Percentiles rank a stretch among this genome's conserved stretches.
Conservation (phyloP, 1,140 invertebrate genomes). For the Ceratitis capitata region DNA sequence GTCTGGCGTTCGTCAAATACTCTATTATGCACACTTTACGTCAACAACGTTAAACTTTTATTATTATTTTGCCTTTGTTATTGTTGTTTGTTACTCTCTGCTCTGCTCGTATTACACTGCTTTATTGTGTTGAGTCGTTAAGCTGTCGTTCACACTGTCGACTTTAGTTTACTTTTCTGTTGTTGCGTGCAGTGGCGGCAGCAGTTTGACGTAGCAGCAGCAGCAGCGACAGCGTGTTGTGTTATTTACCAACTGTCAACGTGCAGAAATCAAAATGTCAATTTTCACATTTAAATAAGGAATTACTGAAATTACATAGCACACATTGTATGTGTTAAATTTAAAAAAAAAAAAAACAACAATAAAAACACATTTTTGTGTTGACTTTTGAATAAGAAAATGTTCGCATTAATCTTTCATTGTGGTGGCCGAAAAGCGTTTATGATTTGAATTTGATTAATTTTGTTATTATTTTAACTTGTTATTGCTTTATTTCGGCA, state of each 20-base stretch:
- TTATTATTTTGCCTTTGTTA: not conserved
- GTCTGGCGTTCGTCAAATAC: not conserved
- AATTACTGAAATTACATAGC: not conserved
- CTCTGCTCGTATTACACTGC: not conserved
- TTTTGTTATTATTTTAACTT: too few species aligned
- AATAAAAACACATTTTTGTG: not conserved
- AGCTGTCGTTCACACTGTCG: not conserved
- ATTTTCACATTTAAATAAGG: constrained; percentile 19
- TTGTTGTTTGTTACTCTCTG: not conserved
- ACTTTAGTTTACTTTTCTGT: not conserved
- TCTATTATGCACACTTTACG: constrained; percentile 1
- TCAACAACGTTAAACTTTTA: constrained; percentile 11
- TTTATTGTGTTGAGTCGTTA: not conserved
- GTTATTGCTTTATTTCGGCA: too few species aligned
- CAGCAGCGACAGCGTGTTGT: too few species aligned
- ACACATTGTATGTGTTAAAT: not conserved
- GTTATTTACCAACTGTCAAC: constrained; percentile 25
- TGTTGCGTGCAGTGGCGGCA: too few species aligned
- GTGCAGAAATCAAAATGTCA: constrained; percentile 11
- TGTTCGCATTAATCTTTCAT: not conserved
- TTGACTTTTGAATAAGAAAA: too few species aligned
- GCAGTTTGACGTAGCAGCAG: too few species aligned
- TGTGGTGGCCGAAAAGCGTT: not conserved
- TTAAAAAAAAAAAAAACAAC: not conserved
- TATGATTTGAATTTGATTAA: too few species aligned